These are phyloP conservation scores for Argentina silus DNA, from an alignment of 2,797 vertebrate species.

Conservation along the genomic window DNA sequence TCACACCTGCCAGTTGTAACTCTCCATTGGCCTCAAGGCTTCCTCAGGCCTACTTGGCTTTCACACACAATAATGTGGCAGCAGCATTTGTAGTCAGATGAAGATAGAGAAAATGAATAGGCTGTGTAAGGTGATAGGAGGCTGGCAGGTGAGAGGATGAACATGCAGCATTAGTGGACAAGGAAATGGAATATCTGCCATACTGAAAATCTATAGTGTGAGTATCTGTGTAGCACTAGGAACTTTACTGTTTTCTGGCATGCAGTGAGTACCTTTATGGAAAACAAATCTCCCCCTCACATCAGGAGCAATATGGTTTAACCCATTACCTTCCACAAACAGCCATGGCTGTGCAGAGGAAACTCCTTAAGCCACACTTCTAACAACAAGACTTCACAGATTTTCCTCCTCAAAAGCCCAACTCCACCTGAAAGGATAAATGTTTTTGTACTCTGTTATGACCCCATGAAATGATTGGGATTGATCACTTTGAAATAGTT, in stretches of 20 bases:
- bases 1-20: slow-evolving; percentile 35
- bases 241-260: background rate
- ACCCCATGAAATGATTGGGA: too few species aligned
- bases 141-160: background rate
- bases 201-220: background rate
- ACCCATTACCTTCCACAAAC: background rate
- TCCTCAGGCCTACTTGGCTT: background rate
- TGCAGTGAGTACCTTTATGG: background rate
- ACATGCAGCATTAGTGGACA: background rate
- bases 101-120: background rate
- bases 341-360: background rate
- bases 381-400: background rate
- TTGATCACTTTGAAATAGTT: too few species aligned
- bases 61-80: slow-evolving; percentile 7
- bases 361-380: background rate
- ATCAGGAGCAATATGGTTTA: background rate
- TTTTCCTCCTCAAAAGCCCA: too few species aligned
- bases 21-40: slow-evolving; percentile 2
- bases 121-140: slow-evolving; percentile 9
- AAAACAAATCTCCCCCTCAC: background rate
- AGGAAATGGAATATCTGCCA: background rate
- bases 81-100: slow-evolving; percentile 9
- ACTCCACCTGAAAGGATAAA: too few species aligned
- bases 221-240: background rate
- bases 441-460: too few species aligned